Base-by-base conservation (phyloP, 2,888 invertebrate genomes). In the Drosophila ezoana region DNA sequence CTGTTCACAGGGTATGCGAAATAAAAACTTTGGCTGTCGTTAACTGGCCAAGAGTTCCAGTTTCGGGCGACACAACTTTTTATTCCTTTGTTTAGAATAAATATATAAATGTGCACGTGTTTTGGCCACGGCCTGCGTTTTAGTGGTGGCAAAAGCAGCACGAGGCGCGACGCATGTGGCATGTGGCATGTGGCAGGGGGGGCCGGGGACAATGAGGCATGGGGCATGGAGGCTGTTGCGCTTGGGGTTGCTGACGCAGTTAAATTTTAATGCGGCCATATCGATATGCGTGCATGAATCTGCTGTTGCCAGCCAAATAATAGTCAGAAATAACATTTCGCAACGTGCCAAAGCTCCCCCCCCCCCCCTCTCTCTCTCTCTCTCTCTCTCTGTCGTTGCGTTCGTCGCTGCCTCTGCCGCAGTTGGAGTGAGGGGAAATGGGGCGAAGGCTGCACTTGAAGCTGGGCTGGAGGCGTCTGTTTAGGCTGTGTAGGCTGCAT, bases 71-170 rank as follows among this genome's bases (percentile, higher is more conserved):
- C 90, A 90, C 83, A 90, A 90, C 75, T 84, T 91, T 90, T 89
- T 91, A 91, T 90, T 87, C 87, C 80, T 85, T 87, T 90, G 91
- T 87, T 91, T 90, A 91, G 91, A 90, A 88, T 80, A 80, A 87
- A 81, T 72, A 81, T 72, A 81, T 81, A 85, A 88, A 84, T 83
- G 89, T 72, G 84, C 81, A 85, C 89, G 89, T 89, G 89, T 87
- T 81, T 81, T 73, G 76, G 62, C 72, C 63, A 75, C 56, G 65
- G 58, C 28, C 63, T 53, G 64, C 64, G 49, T 82, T 81, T 85
- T 79, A 85, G 82, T 87, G 86, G 72, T 65, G 66, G 77, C 35
- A 23, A 23, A 23, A 23, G 23, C 23, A 23, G 38, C 38, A n/a
- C 20, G 23, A 14, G 51, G 38, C 38, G 28, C 16, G 51, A 14